These are phyloP conservation scores for Pterois miles DNA, from an alignment of 2,797 vertebrate species.

Conservation along the genomic window DNA sequence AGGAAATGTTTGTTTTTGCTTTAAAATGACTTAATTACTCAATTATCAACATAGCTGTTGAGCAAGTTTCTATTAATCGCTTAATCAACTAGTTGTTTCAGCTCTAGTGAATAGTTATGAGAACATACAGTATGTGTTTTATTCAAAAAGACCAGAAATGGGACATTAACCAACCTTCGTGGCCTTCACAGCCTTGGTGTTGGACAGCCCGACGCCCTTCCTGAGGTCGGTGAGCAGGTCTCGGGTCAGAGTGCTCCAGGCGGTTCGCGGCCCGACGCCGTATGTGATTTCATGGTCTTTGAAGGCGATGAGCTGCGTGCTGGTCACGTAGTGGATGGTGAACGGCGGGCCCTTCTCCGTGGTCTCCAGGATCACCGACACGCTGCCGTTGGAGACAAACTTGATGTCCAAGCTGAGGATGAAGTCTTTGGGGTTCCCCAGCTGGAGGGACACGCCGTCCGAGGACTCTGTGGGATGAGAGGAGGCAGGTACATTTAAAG, in stretches of 20 bases:
- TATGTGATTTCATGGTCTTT: slow-evolving; percentile 92
- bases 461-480: slow-evolving; percentile 83
- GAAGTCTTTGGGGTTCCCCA: slow-evolving; percentile 94
- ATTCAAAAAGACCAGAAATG: neutral
- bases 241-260: slow-evolving; percentile 93
- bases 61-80: neutral
- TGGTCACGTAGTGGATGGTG: slow-evolving; percentile 92
- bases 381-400: slow-evolving; percentile 91
- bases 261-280: slow-evolving; percentile 87
- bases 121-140: neutral
- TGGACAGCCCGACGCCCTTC: slow-evolving; percentile 96
- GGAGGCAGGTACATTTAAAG: too few relatives aligned
- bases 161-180: slow-evolving; percentile 82
- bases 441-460: slow-evolving; percentile 90
- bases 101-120: neutral
- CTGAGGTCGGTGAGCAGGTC: slow-evolving; percentile 96
- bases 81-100: neutral
- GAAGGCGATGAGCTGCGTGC: slow-evolving; percentile 89
- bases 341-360: slow-evolving; percentile 93
- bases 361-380: slow-evolving; percentile 93
- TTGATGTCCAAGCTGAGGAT: slow-evolving; percentile 95
- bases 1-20: neutral
- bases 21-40: neutral
- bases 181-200: slow-evolving; percentile 96
- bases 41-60: neutral